Percentiles rank a stretch among this genome's conserved stretches.
These are phyloP conservation scores for Cyprinodon tularosa DNA, from an alignment of 2,113 vertebrate species.

Conservation along the genomic window DNA sequence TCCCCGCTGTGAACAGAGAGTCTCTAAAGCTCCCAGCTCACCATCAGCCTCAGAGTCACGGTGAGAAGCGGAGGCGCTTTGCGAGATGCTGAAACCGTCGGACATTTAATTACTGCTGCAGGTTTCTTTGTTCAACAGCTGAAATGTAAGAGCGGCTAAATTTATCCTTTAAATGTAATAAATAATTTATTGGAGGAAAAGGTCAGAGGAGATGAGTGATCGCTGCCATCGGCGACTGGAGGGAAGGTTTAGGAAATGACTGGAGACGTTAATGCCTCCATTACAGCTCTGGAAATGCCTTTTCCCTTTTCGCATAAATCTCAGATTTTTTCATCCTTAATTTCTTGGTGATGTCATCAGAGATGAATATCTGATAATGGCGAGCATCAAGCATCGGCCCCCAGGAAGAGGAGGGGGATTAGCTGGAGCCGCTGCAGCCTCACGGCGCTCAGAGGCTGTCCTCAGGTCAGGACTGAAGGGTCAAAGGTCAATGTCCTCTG, in stretches of 20 bases:
- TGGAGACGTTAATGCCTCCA: constrained; percentile 6
- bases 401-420: neutral
- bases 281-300: neutral
- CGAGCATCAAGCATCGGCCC: neutral
- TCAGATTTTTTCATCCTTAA: constrained; percentile 1
- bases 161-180: neutral
- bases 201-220: neutral
- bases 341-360: neutral
- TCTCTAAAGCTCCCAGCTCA: no score
- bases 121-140: neutral
- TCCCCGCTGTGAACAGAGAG: no score
- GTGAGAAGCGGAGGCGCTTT: no score
- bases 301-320: neutral
- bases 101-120: no score
- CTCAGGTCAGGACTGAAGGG: neutral
- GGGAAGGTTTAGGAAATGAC: constrained; percentile 4
- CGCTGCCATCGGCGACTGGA: constrained; percentile 7
- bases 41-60: no score
- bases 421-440: neutral
- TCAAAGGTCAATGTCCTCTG: neutral
- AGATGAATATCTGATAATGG: neutral
- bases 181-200: neutral
- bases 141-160: neutral
- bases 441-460: neutral
- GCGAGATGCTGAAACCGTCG: no score